Evolutionary conservation across 2,113 vertebrate species (phyloP), one percentile per base, ranked within the genome.

Genomic region (Synchiropus splendidus): DNA sequence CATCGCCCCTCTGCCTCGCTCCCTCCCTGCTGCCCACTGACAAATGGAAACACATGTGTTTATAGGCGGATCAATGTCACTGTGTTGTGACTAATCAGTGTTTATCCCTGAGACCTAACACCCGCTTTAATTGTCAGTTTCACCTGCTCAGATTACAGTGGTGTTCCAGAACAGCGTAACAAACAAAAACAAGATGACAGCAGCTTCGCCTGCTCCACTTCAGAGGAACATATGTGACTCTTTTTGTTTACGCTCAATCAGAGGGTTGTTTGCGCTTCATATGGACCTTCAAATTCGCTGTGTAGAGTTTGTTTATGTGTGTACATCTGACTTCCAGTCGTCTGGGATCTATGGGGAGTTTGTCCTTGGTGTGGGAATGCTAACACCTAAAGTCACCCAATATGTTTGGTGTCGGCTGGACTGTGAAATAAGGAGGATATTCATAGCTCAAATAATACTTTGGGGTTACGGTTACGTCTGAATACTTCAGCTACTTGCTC

Each of bases 1-100:
- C 48, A 42, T 15, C 31, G 63, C 47, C 36, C 54, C 38, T 30
- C 40, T 36, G n/a, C 54, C 31, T 16, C 41, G 31, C 43, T 15
- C 16, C 12, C 31, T 30, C 9, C 39, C 15, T 12, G 16, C 39
- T 11, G 35, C 54, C 54, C 36, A 10, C 45, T 51, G 43, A 51
- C 54, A 69, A 71, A 80, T 60, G 51, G 36, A 51, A 75, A 61
- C 81, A 70, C 37, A 39, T 70, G 59, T 77, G 75, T 79, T 71
- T 75, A 64, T 33, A 54, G 45, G 39, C 32, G 43, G 57, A 68
- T 72, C 51, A 65, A 41, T 43, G 61, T 65, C 48, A 50, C 36
- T n/a, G 40, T 41, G 45, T 64, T 44, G 44, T 54, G 56, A 72
- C 57, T 63, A 65, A 68, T 49, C 47, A 4, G 6, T 75, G 64